Base-by-base conservation (phyloP, 2,113 vertebrate genomes). In the Anoplopoma fimbria region DNA sequence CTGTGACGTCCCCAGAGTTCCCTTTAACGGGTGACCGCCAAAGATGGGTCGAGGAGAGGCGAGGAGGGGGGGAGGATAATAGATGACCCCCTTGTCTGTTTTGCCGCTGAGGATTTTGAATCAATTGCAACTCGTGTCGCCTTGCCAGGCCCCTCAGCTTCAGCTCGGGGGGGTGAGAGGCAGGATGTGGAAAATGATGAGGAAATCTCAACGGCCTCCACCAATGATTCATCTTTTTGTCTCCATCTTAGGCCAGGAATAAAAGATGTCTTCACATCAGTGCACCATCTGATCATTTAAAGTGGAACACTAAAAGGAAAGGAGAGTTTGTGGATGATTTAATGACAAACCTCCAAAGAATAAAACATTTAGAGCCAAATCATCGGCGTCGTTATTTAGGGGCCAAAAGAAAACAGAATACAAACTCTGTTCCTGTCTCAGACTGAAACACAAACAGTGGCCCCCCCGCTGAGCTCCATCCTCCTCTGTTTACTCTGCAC, bases 21-120 rank as follows among this genome's bases (percentile, higher is more conserved):
- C 86, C 69, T 65, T 92, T 79, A 85, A 86, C 60, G 82, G 90
- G 86, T 85, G 88, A 90, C 88, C 84, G 83, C 82, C 87, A 80
- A 81, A 86, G 91, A 87, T 31, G 87, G 91, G 92, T 88, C 79
- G 79, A 90, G 88, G 88, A 90, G 82, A 75, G 74, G 63, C 36
- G 71, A 69, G 40, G 47, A 63, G 78, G 74, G 23, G 63, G 47
- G 3, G 64, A 62, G 81, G 88, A 89, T 91, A 91, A 92, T 90
- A 84, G 89, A 87, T 87, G 87, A 92, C 91, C 91, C 82, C 49
- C 90, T 90, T 88, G 91, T 90, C 91, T 82, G 79, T 87, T 82
- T 84, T 73, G 62, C 69, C 36, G 15, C 87, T 71, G 34, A 90
- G 90, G 90, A 87, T 89, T 89, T 85, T 86, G 65, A 88, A 89